Conservation (phyloP, 2,797 vertebrate species). For the Gadopsis bispinosus region DNA sequence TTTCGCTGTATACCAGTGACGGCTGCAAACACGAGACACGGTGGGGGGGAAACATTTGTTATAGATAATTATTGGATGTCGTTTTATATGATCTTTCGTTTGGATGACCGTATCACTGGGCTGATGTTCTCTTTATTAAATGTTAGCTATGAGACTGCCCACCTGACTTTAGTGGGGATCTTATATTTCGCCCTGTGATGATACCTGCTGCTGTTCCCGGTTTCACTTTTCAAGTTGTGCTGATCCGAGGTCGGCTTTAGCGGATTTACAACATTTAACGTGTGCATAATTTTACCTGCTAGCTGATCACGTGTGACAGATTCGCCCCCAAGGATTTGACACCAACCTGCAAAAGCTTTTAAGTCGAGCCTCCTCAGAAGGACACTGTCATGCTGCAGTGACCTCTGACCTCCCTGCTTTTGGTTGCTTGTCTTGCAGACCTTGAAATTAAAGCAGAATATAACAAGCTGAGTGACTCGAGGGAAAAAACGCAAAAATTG, state of each 20-base stretch:
- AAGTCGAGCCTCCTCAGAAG: not conserved
- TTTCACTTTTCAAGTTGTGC: not conserved
- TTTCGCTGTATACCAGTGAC: not conserved
- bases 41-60: not conserved
- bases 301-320: not conserved
- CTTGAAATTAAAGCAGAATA: not conserved
- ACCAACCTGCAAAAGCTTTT: not conserved
- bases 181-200: slow-evolving; percentile 11
- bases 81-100: not conserved
- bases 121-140: slow-evolving; percentile 10
- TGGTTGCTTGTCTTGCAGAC: not conserved
- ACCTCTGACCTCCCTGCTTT: slow-evolving; percentile 36
- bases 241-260: not conserved
- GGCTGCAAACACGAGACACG: slow-evolving; percentile 4
- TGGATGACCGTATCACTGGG: not conserved
- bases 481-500: not conserved
- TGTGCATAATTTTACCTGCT: not conserved
- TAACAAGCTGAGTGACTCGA: not conserved
- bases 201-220: slow-evolving; percentile 22
- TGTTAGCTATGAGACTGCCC: slow-evolving; percentile 8
- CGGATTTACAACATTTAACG: not conserved
- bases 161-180: slow-evolving; percentile 8
- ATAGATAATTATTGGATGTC: not conserved
- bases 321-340: not conserved
- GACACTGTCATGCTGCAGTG: not conserved